These are phyloP conservation scores for Coccyzus lansbergi DNA, from an alignment of 2,797 vertebrate species.

Conservation along the genomic window DNA sequence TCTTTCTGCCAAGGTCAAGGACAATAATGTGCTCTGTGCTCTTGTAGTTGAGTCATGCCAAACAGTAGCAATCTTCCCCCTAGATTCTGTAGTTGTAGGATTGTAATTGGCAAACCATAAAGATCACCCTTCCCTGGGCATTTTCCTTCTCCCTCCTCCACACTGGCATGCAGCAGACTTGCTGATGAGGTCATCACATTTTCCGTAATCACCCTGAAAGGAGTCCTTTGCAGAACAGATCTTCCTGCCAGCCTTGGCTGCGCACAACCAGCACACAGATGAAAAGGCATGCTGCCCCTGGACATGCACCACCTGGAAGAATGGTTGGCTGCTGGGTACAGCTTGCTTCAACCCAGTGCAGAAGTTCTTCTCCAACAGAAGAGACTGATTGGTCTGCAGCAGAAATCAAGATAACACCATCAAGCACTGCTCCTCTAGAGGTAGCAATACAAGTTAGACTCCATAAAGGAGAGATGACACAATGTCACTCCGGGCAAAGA, in stretches of 20 bases:
- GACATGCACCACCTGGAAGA: fast-evolving
- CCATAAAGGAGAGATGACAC: background rate
- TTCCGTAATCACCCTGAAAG: constrained; percentile 49
- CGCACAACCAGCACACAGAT: fast-evolving
- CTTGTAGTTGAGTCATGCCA: background rate
- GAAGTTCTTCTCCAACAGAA: background rate
- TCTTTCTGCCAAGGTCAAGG: background rate
- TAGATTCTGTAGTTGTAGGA: constrained; percentile 21
- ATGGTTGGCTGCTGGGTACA: background rate
- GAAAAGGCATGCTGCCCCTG: background rate
- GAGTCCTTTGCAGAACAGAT: constrained; percentile 17
- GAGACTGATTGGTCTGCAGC: background rate
- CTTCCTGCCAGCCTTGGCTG: background rate
- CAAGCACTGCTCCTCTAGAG: background rate
- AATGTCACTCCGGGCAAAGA: background rate
- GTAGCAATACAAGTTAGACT: background rate
- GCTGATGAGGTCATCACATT: constrained; percentile 52
- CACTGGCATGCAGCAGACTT: constrained; percentile 53
- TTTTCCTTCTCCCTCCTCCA: constrained; percentile 53
- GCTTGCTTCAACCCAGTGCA: background rate
- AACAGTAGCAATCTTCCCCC: constrained; percentile 55
- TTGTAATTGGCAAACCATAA: constrained; percentile 60
- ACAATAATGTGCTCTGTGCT: constrained; percentile 58
- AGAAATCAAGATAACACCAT: background rate
- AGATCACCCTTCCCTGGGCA: constrained; percentile 74